These are phyloP conservation scores for Empis livida DNA, from an alignment of 2,888 invertebrate species.

Conservation along the genomic window DNA sequence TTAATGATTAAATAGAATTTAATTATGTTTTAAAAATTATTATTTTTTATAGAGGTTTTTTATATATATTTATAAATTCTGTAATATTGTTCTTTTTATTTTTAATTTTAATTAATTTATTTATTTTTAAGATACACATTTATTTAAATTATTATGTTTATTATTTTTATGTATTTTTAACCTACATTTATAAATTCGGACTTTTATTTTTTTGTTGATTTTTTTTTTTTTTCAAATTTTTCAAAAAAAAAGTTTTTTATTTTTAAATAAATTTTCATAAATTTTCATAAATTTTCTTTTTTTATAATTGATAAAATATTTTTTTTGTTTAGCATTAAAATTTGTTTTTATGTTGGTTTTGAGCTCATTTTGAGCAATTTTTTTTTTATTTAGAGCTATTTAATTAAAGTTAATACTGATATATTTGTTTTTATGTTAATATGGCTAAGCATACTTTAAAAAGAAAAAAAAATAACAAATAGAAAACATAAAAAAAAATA, in stretches of 20 bases:
- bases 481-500: too few relatives aligned
- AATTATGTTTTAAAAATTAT: background rate
- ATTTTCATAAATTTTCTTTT: too few relatives aligned
- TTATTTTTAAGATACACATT: constrained; percentile 9
- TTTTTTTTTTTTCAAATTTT: constrained; percentile 10
- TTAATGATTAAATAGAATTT: background rate
- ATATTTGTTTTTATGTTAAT: too few relatives aligned
- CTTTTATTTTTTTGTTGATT: constrained; percentile 14
- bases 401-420: too few relatives aligned
- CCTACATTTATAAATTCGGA: constrained; percentile 23
- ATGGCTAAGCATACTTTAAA: too few relatives aligned
- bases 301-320: too few relatives aligned
- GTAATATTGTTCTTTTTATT: constrained; percentile 6
- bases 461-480: too few relatives aligned
- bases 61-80: constrained; percentile 1
- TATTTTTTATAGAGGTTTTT: background rate
- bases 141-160: constrained; percentile 12
- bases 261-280: too few relatives aligned
- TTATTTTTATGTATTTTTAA: constrained; percentile 9
- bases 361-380: too few relatives aligned
- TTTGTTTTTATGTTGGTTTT: too few relatives aligned
- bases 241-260: constrained; percentile 8
- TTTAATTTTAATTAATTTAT: constrained; percentile 6
- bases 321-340: too few relatives aligned
- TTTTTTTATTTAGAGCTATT: too few relatives aligned